Evolutionary conservation across 2,888 invertebrate species (phyloP).

Genomic region (Luperina testacea): DNA sequence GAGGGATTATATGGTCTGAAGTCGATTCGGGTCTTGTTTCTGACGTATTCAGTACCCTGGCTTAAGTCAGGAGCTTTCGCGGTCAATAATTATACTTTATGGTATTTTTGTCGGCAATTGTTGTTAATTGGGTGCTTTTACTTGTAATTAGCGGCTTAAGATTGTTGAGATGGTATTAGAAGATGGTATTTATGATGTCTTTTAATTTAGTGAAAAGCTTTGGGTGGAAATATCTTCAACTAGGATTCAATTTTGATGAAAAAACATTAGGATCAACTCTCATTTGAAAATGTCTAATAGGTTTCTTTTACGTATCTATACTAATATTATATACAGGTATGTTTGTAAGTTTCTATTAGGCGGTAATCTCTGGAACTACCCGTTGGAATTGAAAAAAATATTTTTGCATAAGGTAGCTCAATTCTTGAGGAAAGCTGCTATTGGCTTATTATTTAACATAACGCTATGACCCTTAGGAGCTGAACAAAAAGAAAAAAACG

Average conservation of each 20-base stretch:
- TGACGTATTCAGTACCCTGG: constrained; percentile 56
- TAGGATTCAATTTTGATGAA: not conserved
- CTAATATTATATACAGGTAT: too few species aligned
- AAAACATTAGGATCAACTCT: too few species aligned
- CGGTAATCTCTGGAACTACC: too few species aligned
- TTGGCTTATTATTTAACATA: too few species aligned
- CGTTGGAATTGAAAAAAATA: too few species aligned
- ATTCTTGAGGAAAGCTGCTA: too few species aligned
- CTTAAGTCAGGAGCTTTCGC: constrained; percentile 54
- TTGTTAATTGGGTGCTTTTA: constrained; percentile 33
- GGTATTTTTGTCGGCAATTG: constrained; percentile 41
- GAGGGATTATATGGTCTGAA: constrained; percentile 72
- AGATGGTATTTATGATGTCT: constrained; percentile 33
- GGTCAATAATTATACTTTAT: constrained; percentile 54
- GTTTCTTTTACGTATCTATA: not conserved
- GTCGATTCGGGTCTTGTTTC: constrained; percentile 72
- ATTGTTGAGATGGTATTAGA: constrained; percentile 37
- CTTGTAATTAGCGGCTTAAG: constrained; percentile 43
- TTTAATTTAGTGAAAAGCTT: constrained; percentile 7
- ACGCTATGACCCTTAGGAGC: too few species aligned
- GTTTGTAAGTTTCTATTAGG: too few species aligned
- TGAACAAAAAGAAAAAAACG: too few species aligned
- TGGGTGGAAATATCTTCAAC: not conserved
- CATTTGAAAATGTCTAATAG: not conserved
- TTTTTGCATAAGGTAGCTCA: too few species aligned